phyloP scores from a whole-genome alignment of 2,888 invertebrate genomes.

The Encarsia formosa region DNA sequence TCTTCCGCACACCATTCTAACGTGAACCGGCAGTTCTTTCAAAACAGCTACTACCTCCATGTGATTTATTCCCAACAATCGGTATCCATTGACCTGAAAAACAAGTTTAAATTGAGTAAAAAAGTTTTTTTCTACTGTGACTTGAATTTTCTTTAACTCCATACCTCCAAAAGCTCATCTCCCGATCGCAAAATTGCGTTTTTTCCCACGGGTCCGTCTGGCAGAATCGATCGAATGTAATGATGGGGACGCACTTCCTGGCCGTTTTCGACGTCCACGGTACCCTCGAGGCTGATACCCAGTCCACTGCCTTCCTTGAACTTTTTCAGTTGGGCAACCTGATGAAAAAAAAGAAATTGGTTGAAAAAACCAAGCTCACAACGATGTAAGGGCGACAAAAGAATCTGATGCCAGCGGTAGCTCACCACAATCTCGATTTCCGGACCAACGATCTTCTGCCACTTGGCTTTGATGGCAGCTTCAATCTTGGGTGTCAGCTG shows the following conservation, averaged over 20 bases:
- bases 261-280: conserved; percentile 97
- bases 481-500: conserved; percentile 63
- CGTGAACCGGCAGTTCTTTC: conserved; percentile 86
- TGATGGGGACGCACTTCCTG: conserved; percentile 97
- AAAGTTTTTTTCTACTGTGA: background rate
- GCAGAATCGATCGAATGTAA: conserved; percentile 93
- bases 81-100: conserved; percentile 82
- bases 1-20: conserved; percentile 86
- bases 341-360: conserved; percentile 13
- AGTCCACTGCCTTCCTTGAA: conserved; percentile 85
- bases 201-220: conserved; percentile 96
- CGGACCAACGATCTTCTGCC: conserved; percentile 73
- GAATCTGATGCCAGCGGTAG: no score
- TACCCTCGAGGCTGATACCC: conserved; percentile 96
- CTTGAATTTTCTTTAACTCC: no score
- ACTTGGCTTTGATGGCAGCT: conserved; percentile 74
- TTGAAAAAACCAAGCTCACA: no score
- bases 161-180: conserved; percentile 85
- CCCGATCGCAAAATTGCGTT: conserved; percentile 86
- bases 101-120: background rate
- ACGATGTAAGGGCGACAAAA: no score
- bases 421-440: conserved; percentile 81
- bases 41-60: conserved; percentile 94
- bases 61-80: conserved; percentile 88
- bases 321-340: conserved; percentile 91